Percentiles rank a stretch among this genome's conserved stretches.
These are phyloP conservation scores for Hipparchia semele DNA, from an alignment of 2,888 invertebrate species.

Conservation along the genomic window DNA sequence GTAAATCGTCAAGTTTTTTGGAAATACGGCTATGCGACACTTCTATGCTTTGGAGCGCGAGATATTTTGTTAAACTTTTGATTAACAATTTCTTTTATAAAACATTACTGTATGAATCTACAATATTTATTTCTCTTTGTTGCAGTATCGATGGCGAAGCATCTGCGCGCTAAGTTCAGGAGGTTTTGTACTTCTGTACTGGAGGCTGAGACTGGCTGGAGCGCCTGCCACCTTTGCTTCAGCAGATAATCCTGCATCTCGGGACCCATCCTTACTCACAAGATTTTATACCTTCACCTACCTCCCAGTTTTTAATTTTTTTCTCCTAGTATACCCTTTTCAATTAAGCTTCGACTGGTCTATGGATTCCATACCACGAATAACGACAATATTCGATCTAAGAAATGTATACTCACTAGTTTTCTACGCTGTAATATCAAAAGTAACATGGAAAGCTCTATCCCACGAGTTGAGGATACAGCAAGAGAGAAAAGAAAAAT, in stretches of 20 bases:
- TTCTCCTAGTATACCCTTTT: constrained; percentile 92
- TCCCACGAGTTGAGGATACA: constrained; percentile 67
- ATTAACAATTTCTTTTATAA: no score
- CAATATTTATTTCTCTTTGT: constrained; percentile 59
- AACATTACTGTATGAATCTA: background rate
- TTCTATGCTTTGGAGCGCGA: no score
- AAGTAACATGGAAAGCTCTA: constrained; percentile 69
- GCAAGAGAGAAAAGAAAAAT: constrained; percentile 67
- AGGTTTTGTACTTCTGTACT: constrained; percentile 86
- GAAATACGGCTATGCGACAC: no score
- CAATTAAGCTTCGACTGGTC: constrained; percentile 99
- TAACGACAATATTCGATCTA: constrained; percentile 89
- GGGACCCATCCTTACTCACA: constrained; percentile 90
- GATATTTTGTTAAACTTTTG: no score
- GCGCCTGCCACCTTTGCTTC: constrained; percentile 92
- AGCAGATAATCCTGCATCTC: constrained; percentile 98
- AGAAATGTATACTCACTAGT: constrained; percentile 89
- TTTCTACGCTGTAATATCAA: constrained; percentile 86
- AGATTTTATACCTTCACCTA: constrained; percentile 95
- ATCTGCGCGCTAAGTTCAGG: constrained; percentile 86
- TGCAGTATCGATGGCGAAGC: constrained; percentile 88
- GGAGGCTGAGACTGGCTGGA: constrained; percentile 90
- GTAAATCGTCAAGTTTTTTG: no score
- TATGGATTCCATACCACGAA: constrained; percentile 97
- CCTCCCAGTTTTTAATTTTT: constrained; percentile 95